phyloP scores from a whole-genome alignment of 2,888 invertebrate genomes.

The Oeneis ivallda region DNA sequence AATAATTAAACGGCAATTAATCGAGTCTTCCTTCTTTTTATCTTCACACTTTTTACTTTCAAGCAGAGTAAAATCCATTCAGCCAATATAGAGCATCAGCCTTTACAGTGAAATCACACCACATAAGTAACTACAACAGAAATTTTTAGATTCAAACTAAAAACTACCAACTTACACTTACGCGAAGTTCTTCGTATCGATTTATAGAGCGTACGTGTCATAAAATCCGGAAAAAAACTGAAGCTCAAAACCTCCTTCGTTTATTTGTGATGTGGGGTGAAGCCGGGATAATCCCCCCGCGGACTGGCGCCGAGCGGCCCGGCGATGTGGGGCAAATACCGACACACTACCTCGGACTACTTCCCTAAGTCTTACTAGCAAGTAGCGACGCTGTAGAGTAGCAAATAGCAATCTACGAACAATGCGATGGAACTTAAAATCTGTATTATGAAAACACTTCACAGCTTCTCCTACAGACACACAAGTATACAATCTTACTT shows the following conservation, averaged over 20 bases:
- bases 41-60: no score
- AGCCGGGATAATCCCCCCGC: conserved; percentile 52
- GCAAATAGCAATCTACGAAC: conserved; percentile 13
- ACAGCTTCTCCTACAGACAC: no score
- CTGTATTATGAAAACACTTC: no score
- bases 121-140: not conserved
- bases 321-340: conserved; percentile 57
- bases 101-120: not conserved
- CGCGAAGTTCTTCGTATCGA: conserved; percentile 28
- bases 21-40: not conserved
- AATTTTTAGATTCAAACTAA: not conserved
- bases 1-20: no score
- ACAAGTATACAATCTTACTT: no score
- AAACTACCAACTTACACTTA: conserved; percentile 15
- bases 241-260: conserved; percentile 41
- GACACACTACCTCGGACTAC: conserved; percentile 45
- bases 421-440: conserved; percentile 12
- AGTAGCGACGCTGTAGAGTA: conserved; percentile 1
- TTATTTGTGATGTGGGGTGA: conserved; percentile 44
- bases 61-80: no score
- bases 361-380: not conserved
- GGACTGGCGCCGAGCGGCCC: conserved; percentile 44
- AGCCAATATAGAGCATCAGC: no score
- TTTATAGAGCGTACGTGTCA: conserved; percentile 29
- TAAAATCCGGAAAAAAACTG: conserved; percentile 39